These are phyloP conservation scores for Oplegnathus fasciatus DNA, from an alignment of 2,113 vertebrate genomes.

Conservation along the genomic window DNA sequence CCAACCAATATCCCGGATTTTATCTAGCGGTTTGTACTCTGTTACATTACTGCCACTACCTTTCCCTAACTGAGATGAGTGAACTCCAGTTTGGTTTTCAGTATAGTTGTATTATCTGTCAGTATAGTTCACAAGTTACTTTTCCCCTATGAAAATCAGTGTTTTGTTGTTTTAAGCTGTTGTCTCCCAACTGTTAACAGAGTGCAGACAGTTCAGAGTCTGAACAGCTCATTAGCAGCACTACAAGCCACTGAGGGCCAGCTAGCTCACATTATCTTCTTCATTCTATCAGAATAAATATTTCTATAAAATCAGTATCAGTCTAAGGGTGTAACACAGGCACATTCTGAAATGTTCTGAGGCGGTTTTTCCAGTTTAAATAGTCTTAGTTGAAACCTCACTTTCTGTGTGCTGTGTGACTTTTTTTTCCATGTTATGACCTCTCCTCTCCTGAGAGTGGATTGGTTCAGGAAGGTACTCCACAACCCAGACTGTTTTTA, in stretches of 20 bases:
- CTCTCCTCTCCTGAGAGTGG: not conserved
- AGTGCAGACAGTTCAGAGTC: not conserved
- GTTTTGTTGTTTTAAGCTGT: not conserved
- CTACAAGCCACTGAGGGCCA: not conserved
- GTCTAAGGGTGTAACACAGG: not conserved
- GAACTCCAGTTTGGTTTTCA: not conserved
- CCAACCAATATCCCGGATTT: not conserved
- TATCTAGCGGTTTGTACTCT: not conserved
- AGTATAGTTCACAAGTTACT: not conserved
- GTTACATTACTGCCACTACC: no score
- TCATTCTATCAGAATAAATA: not conserved
- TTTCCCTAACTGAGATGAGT: not conserved
- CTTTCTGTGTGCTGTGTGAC: not conserved
- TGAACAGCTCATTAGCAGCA: constrained; percentile 38
- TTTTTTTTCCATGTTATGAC: not conserved
- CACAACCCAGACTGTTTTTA: not conserved
- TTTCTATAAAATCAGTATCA: not conserved
- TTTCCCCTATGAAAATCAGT: not conserved
- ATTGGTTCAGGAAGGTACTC: not conserved
- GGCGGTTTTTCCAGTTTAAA: constrained; percentile 24
- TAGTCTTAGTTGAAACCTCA: not conserved
- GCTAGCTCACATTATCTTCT: not conserved
- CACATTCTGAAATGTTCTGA: not conserved
- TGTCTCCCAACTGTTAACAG: not conserved
- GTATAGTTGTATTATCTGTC: no score